Percentiles rank a stretch among this genome's conserved stretches.
These are phyloP conservation scores for Bombyx mandarina DNA, from an alignment of 1,140 invertebrate genomes.

Conservation along the genomic window DNA sequence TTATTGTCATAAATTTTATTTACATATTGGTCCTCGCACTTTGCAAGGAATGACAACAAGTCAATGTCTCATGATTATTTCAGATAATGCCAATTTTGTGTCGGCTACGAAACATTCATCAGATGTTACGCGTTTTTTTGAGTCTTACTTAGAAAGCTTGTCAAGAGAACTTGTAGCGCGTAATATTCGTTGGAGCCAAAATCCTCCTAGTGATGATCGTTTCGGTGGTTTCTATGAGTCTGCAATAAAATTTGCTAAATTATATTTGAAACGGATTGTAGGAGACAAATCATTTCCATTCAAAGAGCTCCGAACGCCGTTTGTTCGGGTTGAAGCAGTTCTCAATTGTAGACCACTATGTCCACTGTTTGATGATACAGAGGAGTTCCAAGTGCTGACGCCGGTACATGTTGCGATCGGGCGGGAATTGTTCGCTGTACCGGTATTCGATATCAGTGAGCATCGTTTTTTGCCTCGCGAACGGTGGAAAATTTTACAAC, in stretches of 20 bases:
- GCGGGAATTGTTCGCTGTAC: too few relatives aligned
- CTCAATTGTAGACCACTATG: too few relatives aligned
- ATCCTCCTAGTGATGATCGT: slow-evolving; percentile 24
- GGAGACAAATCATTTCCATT: slow-evolving; percentile 4
- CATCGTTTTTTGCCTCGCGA: too few relatives aligned
- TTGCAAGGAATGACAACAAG: slow-evolving; percentile 22
- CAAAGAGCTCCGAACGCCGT: too few relatives aligned
- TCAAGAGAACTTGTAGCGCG: not conserved
- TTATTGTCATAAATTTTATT: slow-evolving; percentile 16
- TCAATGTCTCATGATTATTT: slow-evolving; percentile 19
- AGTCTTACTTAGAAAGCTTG: too few relatives aligned
- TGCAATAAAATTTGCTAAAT: slow-evolving; percentile 26
- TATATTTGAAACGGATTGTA: slow-evolving; percentile 19
- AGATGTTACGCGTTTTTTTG: too few relatives aligned
- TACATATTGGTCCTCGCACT: slow-evolving; percentile 17
- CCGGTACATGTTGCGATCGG: too few relatives aligned
- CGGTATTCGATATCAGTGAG: too few relatives aligned
- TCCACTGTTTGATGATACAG: too few relatives aligned
- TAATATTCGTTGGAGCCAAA: slow-evolving; percentile 17
- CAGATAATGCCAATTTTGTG: slow-evolving; percentile 42
- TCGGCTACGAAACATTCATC: slow-evolving; percentile 21
- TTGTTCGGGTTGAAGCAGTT: too few relatives aligned
- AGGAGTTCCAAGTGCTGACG: too few relatives aligned
- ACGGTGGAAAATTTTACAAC: too few relatives aligned
- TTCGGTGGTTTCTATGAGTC: slow-evolving; percentile 28